Conservation (phyloP, 2,113 vertebrate species). For the Brienomyrus longianalis region DNA sequence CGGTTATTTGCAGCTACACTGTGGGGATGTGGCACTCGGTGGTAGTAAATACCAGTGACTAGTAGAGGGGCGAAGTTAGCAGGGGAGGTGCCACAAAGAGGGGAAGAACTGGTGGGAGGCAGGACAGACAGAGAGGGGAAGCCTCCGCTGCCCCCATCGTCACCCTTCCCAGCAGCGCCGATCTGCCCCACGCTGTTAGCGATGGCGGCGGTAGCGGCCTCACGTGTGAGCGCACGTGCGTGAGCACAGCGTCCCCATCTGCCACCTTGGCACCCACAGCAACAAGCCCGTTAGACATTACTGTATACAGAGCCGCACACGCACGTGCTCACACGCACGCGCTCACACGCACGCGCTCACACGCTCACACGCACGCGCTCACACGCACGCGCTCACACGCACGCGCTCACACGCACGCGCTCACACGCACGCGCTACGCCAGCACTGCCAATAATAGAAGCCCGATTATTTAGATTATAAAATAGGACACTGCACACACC, state of each 20-base stretch:
- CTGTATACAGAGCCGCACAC: neutral
- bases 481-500: neutral
- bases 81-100: neutral
- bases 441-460: neutral
- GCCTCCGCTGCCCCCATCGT: neutral
- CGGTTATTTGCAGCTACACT: neutral
- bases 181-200: neutral
- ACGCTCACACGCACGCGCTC: too few species aligned
- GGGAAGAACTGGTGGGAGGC: neutral
- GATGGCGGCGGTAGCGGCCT: neutral
- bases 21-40: neutral
- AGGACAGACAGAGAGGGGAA: neutral
- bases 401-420: neutral
- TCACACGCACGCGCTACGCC: neutral
- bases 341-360: neutral
- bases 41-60: neutral
- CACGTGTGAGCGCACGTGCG: too few species aligned
- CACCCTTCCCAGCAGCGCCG: neutral
- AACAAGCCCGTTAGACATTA: neutral
- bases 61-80: neutral
- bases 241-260: neutral
- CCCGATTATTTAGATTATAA: neutral
- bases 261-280: neutral
- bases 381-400: neutral
- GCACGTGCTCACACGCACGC: too few species aligned